Percentiles rank a stretch among this genome's conserved stretches.
These are phyloP conservation scores for Sterrhoptilus dennistouni DNA, from an alignment of 2,113 vertebrate species.

Conservation along the genomic window DNA sequence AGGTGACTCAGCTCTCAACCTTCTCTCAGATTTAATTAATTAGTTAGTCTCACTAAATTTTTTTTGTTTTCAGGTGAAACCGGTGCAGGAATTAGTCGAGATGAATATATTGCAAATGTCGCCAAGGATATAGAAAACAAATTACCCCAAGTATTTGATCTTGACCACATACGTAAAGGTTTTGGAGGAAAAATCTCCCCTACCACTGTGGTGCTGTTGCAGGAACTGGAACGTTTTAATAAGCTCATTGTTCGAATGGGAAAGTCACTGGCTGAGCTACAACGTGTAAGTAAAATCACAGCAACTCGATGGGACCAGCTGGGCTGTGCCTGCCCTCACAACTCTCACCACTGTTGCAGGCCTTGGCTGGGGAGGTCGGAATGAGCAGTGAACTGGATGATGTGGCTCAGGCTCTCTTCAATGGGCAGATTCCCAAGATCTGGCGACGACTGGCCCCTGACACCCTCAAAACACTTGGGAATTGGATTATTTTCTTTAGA, in stretches of 20 bases:
- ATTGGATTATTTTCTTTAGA: conserved; percentile 92
- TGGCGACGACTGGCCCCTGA: conserved; percentile 92
- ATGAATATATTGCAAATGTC: conserved; percentile 87
- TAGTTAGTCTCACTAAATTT: neutral
- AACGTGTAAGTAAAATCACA: conserved; percentile 73
- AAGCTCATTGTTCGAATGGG: conserved; percentile 83
- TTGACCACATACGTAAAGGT: conserved; percentile 82
- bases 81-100: conserved; percentile 80
- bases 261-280: conserved; percentile 84
- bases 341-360: conserved; percentile 57
- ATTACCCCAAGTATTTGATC: conserved; percentile 83
- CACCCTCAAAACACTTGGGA: conserved; percentile 89
- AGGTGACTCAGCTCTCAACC: neutral
- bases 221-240: conserved; percentile 93
- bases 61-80: conserved; percentile 81
- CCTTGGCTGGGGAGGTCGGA: conserved; percentile 91
- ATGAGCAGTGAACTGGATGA: conserved; percentile 95
- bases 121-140: conserved; percentile 90
- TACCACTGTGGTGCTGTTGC: conserved; percentile 88
- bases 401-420: conserved; percentile 87
- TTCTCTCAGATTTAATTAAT: neutral
- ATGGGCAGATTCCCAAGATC: conserved; percentile 87
- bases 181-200: conserved; percentile 78
- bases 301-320: fast-evolving
- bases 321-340: neutral